Percentiles rank a stretch among this genome's conserved stretches.
Evolutionary conservation across 2,888 invertebrate species (phyloP).

Genomic region (Napeogenes sylphis): DNA sequence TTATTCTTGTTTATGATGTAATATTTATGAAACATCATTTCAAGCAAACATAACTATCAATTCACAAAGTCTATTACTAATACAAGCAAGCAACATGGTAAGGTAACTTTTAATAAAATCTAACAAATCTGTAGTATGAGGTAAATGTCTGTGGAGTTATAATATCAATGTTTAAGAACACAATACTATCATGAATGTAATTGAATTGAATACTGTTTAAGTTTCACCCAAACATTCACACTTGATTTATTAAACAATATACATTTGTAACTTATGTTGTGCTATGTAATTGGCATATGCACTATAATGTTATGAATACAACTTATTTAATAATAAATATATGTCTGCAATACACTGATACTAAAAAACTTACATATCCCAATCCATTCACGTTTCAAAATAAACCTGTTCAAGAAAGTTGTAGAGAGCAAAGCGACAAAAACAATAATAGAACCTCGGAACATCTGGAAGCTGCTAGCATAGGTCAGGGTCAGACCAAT

Average conservation of each 20-base stretch:
- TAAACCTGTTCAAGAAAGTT: constrained; percentile 83
- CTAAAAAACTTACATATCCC: constrained; percentile 78
- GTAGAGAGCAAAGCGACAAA: constrained; percentile 94
- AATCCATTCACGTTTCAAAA: constrained; percentile 83
- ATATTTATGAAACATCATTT: too few species aligned
- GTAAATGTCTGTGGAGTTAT: not conserved
- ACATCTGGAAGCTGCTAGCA: constrained; percentile 97
- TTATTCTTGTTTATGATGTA: too few species aligned
- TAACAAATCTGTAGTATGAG: too few species aligned
- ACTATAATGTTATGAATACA: too few species aligned
- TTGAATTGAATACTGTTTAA: not conserved
- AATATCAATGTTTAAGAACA: not conserved
- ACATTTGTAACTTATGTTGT: too few species aligned
- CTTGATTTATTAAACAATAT: not conserved
- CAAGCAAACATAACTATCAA: too few species aligned
- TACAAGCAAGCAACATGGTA: too few species aligned
- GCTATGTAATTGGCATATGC: too few species aligned
- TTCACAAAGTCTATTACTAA: too few species aligned
- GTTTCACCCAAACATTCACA: not conserved
- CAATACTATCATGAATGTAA: not conserved
- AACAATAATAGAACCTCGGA: constrained; percentile 92
- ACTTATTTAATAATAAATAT: too few species aligned
- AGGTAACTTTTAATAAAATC: too few species aligned
- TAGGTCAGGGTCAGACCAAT: constrained; percentile 94
- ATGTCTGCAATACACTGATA: not conserved